phyloP scores from a whole-genome alignment of 2,797 vertebrate genomes.

The Poecilia picta region DNA sequence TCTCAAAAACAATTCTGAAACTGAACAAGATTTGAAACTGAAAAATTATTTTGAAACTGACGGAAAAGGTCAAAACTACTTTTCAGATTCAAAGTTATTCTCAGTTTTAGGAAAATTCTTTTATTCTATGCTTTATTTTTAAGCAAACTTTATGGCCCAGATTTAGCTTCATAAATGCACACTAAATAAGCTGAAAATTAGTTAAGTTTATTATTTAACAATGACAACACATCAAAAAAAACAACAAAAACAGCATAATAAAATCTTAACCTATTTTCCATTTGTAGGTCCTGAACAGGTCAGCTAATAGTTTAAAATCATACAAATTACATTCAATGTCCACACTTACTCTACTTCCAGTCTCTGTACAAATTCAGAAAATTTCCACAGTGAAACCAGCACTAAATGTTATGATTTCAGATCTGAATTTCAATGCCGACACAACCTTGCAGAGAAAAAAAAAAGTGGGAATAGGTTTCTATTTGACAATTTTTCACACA shows the following conservation, averaged over 20 bases:
- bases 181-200: neutral
- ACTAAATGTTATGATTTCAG: neutral
- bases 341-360: too few relatives aligned
- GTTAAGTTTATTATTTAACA: neutral
- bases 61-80: too few relatives aligned
- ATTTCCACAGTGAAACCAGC: neutral
- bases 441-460: neutral
- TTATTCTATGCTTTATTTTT: too few relatives aligned
- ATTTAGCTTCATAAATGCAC: neutral
- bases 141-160: too few relatives aligned
- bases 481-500: neutral
- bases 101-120: too few relatives aligned
- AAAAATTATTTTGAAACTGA: too few relatives aligned
- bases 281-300: neutral
- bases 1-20: neutral
- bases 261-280: neutral
- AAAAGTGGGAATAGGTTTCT: neutral
- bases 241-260: neutral
- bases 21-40: neutral
- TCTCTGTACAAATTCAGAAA: neutral
- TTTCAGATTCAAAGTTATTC: too few relatives aligned
- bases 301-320: neutral
- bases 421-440: neutral
- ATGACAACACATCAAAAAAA: neutral
- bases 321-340: neutral